phyloP scores from a whole-genome alignment of 2,888 invertebrate species.

The Microctonus hyperodae region DNA sequence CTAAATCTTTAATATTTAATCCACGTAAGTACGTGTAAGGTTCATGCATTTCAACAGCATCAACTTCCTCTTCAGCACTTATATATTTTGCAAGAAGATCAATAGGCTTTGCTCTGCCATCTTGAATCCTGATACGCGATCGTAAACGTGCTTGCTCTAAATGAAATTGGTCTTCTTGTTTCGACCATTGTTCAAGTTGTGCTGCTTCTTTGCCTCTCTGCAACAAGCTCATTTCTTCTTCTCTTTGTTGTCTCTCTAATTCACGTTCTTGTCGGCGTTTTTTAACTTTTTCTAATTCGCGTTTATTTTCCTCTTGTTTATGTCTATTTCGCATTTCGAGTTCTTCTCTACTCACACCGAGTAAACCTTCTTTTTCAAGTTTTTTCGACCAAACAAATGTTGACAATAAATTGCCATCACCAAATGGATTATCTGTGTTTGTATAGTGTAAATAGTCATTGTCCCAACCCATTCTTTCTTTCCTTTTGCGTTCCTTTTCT shows the following conservation, averaged over 20 bases:
- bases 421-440: conserved; percentile 98
- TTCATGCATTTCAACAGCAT: conserved; percentile 97
- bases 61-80: conserved; percentile 85
- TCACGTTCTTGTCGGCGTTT: conserved; percentile 89
- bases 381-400: conserved; percentile 98
- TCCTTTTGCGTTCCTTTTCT: conserved; percentile 84
- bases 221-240: conserved; percentile 82
- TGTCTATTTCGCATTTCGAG: conserved; percentile 82
- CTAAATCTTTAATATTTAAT: conserved; percentile 86
- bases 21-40: conserved; percentile 96
- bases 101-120: conserved; percentile 97
- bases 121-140: conserved; percentile 94
- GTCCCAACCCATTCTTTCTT: conserved; percentile 97
- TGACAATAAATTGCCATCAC: conserved; percentile 92
- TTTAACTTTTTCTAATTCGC: conserved; percentile 93
- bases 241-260: conserved; percentile 81
- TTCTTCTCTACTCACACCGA: conserved; percentile 78
- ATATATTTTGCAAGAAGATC: conserved; percentile 97
- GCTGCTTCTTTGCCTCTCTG: conserved; percentile 91
- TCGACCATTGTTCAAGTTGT: conserved; percentile 91
- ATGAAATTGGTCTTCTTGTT: conserved; percentile 97
- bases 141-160: conserved; percentile 93
- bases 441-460: conserved; percentile 97
- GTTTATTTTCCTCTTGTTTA: conserved; percentile 90
- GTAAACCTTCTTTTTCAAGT: conserved; percentile 89